Base-by-base conservation (phyloP, 2,797 vertebrate genomes). In the Coranthus polyacanthus region DNA sequence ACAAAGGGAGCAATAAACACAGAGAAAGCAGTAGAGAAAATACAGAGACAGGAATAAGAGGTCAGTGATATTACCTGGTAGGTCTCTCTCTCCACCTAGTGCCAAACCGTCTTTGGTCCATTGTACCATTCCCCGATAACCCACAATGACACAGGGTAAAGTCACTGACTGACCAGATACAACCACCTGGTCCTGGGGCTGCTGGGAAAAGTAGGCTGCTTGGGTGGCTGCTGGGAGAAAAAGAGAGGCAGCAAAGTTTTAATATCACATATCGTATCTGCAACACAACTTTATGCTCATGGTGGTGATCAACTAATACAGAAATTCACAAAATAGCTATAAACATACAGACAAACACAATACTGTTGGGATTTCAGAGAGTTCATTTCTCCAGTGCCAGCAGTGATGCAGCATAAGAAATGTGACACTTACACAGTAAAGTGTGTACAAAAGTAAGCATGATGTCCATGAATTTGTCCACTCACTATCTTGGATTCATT, bases 91-190 rank as follows among this genome's bases (percentile, higher is more conserved):
- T 49, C 95, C 96, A 3, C 96, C 96, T 43, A 97, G 88, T 0
- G 96, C 96, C 81, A 97, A 88, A 26, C 96, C 96, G 16, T 97
- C 96, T 94, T 96, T 97, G 66, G 96, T 97, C 96, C 96, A 97
- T 68, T 97, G 96, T 54, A 97, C 96, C 91, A 96, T 95, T 36
- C 95, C 95, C 47, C 90, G 81, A 69, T 97, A 96, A 0, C 95
- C 93, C 42, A 94, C 92, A 13, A 96, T 93, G 55, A 94, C 93
- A 37, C 96, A 96, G 29, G 94, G 94, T 18, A 97, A 89, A 3
- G 94, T 95, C 61, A 96, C 95, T 0, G 95, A 94, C 45, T 92
- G 92, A n/a, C 95, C 94, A 1, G 94, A 77, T 22, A 96, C 89
- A 13, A 95, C 95, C 53, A 95, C 94, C 83, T 95, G 87, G 89